Percentiles rank a stretch among this genome's conserved stretches.
Conservation (phyloP, 2,888 invertebrate genomes). For the Rhopalosiphum nymphaeae region DNA sequence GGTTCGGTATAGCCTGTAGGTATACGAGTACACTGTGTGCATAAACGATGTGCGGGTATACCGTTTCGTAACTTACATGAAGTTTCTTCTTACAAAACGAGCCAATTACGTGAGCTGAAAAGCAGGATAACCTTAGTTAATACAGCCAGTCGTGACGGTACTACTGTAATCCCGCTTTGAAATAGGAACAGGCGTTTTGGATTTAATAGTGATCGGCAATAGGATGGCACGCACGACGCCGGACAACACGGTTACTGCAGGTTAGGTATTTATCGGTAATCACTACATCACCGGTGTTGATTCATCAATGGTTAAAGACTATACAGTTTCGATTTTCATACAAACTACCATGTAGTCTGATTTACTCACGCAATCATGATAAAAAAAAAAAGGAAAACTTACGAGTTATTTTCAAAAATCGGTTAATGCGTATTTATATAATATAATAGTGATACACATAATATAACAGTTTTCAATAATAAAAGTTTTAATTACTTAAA, state of each 20-base stretch:
- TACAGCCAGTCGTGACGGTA: not conserved
- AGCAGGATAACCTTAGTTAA: conserved; percentile 43
- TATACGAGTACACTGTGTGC: not conserved
- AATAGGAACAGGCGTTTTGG: conserved; percentile 53
- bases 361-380: not conserved
- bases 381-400: not conserved
- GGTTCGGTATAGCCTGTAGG: not conserved
- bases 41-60: not conserved
- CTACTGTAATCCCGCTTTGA: conserved; percentile 46
- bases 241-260: not conserved
- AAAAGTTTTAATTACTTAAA: not conserved
- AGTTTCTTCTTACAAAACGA: conserved; percentile 56
- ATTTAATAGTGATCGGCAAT: conserved; percentile 49
- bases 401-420: not conserved
- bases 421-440: not conserved
- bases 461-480: not conserved
- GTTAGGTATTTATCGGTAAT: conserved; percentile 24
- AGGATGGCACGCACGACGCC: not conserved
- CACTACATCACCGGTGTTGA: not conserved
- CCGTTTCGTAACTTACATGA: conserved; percentile 1
- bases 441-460: too few relatives aligned
- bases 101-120: conserved; percentile 53
- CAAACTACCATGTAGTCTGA: not conserved
- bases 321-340: not conserved
- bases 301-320: not conserved